These are phyloP conservation scores for Achatina immaculata DNA, from an alignment of 1,140 invertebrate genomes.

Conservation along the genomic window DNA sequence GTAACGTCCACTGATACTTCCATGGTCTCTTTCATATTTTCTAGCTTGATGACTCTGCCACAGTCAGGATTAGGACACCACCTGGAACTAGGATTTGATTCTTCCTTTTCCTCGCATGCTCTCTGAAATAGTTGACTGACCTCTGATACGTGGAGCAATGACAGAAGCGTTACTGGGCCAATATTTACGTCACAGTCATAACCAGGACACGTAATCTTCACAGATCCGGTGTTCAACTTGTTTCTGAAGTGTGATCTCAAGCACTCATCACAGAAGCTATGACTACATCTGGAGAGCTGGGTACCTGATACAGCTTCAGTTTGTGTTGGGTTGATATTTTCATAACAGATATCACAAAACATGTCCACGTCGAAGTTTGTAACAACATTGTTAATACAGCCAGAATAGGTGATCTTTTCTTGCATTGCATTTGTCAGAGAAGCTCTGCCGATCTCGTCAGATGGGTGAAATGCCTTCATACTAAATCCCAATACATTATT, in stretches of 20 bases:
- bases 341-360: slow-evolving; percentile 45
- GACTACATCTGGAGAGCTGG: slow-evolving; percentile 48
- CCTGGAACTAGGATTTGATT: slow-evolving; percentile 31
- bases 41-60: slow-evolving; percentile 46
- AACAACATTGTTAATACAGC: not conserved
- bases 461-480: not conserved
- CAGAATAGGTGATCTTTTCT: not conserved
- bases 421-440: not conserved
- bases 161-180: slow-evolving; percentile 44
- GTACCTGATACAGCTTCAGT: slow-evolving; percentile 34
- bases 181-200: slow-evolving; percentile 46
- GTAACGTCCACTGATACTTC: slow-evolving; percentile 22
- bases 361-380: slow-evolving; percentile 8
- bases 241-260: slow-evolving; percentile 49
- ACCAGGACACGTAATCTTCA: slow-evolving; percentile 46
- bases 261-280: slow-evolving; percentile 58
- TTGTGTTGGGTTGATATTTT: slow-evolving; percentile 41
- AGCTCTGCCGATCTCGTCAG: not conserved
- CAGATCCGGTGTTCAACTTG: slow-evolving; percentile 16
- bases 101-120: slow-evolving; percentile 35
- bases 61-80: slow-evolving; percentile 58
- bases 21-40: not conserved
- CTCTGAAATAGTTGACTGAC: slow-evolving; percentile 39
- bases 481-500: not conserved
- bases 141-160: slow-evolving; percentile 46